A percentile compares a stretch with the other conserved stretches of the same genome.
phyloP scores from a whole-genome alignment of 2,797 vertebrate genomes.

The Zalophus californianus region DNA sequence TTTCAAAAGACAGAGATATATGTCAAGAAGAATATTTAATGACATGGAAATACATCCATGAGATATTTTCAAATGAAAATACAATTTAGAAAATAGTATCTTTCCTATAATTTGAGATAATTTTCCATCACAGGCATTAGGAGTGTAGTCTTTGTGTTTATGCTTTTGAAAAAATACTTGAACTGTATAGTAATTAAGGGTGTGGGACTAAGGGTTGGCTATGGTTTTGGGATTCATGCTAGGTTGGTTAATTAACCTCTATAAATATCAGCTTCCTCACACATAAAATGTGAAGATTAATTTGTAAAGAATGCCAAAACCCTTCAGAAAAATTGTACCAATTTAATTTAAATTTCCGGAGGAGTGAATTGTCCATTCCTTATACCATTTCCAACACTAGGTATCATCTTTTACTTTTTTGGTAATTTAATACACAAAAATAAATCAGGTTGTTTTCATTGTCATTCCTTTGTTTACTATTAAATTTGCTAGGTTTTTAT shows the following conservation, averaged over 20 bases:
- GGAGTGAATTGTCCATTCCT: background rate
- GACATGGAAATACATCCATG: background rate
- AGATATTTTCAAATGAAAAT: background rate
- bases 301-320: background rate
- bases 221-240: background rate
- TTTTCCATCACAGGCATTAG: background rate
- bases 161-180: background rate
- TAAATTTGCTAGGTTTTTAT: background rate
- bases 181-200: background rate
- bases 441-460: background rate
- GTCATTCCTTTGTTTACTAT: background rate
- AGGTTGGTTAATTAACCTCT: background rate
- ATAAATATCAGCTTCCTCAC: background rate
- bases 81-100: background rate
- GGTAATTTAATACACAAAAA: background rate
- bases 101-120: background rate
- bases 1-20: background rate
- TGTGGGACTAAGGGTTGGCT: background rate
- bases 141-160: background rate
- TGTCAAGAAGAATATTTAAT: background rate
- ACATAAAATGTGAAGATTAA: background rate
- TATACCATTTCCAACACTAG: background rate
- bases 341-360: background rate
- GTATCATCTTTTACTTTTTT: background rate
- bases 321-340: background rate